These are phyloP conservation scores for Siniperca chuatsi DNA, from an alignment of 2,113 vertebrate species.

Conservation along the genomic window DNA sequence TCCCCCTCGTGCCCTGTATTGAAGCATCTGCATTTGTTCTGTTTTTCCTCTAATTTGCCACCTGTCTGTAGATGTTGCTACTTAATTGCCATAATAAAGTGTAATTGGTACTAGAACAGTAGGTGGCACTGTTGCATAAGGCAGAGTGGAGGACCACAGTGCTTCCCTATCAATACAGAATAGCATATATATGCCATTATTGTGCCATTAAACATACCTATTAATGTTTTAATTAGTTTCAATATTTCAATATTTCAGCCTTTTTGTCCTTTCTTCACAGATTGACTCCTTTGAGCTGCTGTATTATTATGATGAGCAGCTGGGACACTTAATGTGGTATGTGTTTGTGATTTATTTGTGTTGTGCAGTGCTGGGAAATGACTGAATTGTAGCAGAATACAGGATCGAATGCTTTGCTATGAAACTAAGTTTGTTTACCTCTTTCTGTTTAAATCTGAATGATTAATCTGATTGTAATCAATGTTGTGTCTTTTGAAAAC, in stretches of 20 bases:
- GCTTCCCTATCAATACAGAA: neutral
- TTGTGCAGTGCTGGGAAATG: neutral
- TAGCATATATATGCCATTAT: too few species aligned
- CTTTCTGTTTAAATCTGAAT: neutral
- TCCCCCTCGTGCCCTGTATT: neutral
- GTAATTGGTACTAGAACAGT: slow-evolving; percentile 15
- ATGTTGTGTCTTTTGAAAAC: neutral
- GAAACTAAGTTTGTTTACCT: neutral
- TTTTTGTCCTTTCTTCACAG: slow-evolving; percentile 77
- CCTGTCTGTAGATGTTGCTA: neutral
- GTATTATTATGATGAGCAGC: slow-evolving; percentile 96
- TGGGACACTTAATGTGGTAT: slow-evolving; percentile 97
- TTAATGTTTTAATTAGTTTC: neutral
- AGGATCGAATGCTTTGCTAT: neutral
- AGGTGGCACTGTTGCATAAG: slow-evolving; percentile 69
- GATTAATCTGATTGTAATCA: neutral
- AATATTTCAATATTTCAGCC: neutral
- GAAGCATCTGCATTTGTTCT: neutral
- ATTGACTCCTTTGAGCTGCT: slow-evolving; percentile 98
- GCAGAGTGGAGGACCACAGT: neutral
- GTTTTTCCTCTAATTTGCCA: rapidly evolving
- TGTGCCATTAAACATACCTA: neutral
- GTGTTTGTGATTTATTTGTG: slow-evolving; percentile 56
- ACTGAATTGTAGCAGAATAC: neutral
- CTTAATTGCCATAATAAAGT: neutral